Evolutionary conservation across 2,888 invertebrate genomes (phyloP).

Genomic region (Fragum whitleyi): DNA sequence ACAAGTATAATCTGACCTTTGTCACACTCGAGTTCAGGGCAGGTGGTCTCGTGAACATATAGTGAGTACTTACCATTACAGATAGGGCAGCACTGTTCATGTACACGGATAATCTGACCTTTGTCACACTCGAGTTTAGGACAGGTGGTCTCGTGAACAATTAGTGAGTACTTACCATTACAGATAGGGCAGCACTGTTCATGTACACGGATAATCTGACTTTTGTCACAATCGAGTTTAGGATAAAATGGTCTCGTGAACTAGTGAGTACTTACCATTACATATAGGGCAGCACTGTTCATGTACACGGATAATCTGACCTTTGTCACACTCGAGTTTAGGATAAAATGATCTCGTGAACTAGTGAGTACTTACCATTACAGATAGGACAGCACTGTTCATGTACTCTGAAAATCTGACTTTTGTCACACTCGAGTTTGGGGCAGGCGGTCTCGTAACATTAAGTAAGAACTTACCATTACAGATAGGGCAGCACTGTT

Average conservation of each 20-base stretch:
- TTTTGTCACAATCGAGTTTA: constrained; percentile 90
- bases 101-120: constrained; percentile 92
- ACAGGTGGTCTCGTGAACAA: constrained; percentile 88
- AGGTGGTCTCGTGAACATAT: constrained; percentile 89
- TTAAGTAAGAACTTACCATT: no score
- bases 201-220: constrained; percentile 92
- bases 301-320: constrained; percentile 92
- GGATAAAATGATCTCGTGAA: no score
- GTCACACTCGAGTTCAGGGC: constrained; percentile 92
- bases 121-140: constrained; percentile 92
- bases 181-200: constrained; percentile 96
- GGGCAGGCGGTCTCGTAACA: neutral
- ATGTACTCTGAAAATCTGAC: constrained; percentile 92
- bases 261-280: constrained; percentile 91
- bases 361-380: constrained; percentile 91
- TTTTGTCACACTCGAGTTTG: constrained; percentile 89
- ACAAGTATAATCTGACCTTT: constrained; percentile 92
- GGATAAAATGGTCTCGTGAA: constrained; percentile 92
- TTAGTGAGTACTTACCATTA: constrained; percentile 90
- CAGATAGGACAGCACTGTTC: constrained; percentile 96
- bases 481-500: constrained; percentile 96
- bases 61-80: constrained; percentile 93
- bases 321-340: constrained; percentile 90
- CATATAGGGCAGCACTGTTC: no score
- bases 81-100: constrained; percentile 95